Conservation (phyloP, 2,797 vertebrate species). For the Saxicola maurus region DNA sequence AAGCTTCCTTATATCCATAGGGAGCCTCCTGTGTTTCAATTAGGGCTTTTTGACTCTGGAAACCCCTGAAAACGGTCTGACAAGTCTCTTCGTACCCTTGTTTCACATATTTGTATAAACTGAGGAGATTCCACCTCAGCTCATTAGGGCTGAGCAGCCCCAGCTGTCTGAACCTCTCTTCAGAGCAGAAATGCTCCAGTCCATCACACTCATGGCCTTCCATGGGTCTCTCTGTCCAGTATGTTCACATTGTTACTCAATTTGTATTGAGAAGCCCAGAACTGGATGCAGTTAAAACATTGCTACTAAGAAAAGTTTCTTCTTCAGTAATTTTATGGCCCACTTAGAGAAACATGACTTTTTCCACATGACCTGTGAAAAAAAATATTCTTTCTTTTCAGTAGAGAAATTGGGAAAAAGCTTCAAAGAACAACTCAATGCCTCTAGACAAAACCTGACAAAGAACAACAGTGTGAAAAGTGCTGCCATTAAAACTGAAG, state of each 20-base stretch:
- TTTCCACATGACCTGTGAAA: neutral
- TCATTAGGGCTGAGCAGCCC: neutral
- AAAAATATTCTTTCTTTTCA: neutral
- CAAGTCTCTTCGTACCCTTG: rapidly evolving
- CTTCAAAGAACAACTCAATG: neutral
- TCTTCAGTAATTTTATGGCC: neutral
- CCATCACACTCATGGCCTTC: neutral
- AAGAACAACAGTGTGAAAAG: neutral
- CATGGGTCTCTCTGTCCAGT: neutral
- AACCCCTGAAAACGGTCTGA: neutral
- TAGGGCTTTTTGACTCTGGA: neutral
- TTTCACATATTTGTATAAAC: neutral
- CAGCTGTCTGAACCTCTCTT: neutral
- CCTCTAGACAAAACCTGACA: neutral
- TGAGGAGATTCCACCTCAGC: rapidly evolving
- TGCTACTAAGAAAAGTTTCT: neutral
- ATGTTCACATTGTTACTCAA: neutral
- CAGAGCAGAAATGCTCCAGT: neutral
- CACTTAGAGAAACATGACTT: neutral
- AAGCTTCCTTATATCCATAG: neutral
- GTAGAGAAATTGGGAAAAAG: neutral
- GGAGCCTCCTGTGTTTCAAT: neutral
- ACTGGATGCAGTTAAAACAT: neutral
- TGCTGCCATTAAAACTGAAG: neutral
- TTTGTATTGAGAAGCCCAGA: neutral